Evolutionary conservation across 2,888 invertebrate species (phyloP).

Genomic region (Syritta pipiens): DNA sequence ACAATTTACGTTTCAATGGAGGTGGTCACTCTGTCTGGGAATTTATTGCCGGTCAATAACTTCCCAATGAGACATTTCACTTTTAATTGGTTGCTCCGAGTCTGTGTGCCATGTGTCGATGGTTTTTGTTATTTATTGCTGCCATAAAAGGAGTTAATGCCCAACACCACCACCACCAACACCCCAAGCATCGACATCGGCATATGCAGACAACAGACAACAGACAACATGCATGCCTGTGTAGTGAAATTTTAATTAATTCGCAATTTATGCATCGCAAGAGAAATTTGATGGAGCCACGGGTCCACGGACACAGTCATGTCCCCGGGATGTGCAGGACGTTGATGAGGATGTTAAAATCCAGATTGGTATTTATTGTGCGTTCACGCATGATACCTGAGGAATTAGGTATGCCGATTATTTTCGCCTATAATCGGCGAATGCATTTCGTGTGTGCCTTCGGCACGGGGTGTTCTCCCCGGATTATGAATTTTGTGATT

Average conservation of each 20-base stretch:
- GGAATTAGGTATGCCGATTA: constrained; percentile 4
- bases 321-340: not conserved
- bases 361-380: constrained; percentile 22
- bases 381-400: constrained; percentile 13
- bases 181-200: not conserved
- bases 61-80: constrained; percentile 59
- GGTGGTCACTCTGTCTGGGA: not conserved
- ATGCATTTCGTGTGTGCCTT: too few relatives aligned
- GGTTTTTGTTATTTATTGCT: constrained; percentile 51
- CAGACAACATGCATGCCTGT: too few relatives aligned
- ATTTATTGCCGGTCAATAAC: constrained; percentile 59
- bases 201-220: too few relatives aligned
- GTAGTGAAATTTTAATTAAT: constrained; percentile 62
- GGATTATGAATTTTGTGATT: too few relatives aligned
- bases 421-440: not conserved
- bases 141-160: constrained; percentile 45
- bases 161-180: constrained; percentile 10
- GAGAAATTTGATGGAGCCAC: constrained; percentile 17
- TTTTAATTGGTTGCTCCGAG: constrained; percentile 55
- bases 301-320: not conserved
- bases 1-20: not conserved
- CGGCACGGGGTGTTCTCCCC: too few relatives aligned
- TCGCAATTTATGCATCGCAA: constrained; percentile 51
- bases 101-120: constrained; percentile 52
- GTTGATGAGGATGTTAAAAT: constrained; percentile 50